These are phyloP conservation scores for Trissolcus brochymenae DNA, from an alignment of 2,888 invertebrate genomes.

Conservation along the genomic window DNA sequence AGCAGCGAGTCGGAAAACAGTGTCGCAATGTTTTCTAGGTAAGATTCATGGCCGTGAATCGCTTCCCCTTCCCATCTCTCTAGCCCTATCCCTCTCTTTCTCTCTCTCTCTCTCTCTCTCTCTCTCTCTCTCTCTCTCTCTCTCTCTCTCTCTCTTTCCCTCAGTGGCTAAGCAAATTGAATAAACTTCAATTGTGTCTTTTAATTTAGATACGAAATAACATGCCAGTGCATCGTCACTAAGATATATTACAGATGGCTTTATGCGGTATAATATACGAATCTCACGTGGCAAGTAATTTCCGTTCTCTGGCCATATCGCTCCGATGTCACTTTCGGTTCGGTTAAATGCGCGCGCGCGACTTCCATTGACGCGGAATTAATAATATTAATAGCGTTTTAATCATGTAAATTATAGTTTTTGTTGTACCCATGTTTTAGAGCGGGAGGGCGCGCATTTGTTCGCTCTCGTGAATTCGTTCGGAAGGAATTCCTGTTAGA, in stretches of 20 bases:
- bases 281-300: conserved; percentile 55
- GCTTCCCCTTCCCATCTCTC: neutral
- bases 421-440: conserved; percentile 1
- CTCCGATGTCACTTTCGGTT: conserved; percentile 33
- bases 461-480: neutral
- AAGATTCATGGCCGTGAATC: conserved; percentile 11
- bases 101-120: no score
- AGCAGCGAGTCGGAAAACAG: conserved; percentile 64
- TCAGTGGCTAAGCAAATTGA: conserved; percentile 7
- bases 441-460: neutral
- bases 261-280: conserved; percentile 41
- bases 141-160: neutral
- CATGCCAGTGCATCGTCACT: conserved; percentile 37
- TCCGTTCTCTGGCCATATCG: conserved; percentile 43
- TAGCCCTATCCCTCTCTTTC: neutral
- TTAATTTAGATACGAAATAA: conserved; percentile 48
- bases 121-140: no score
- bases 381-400: conserved; percentile 39
- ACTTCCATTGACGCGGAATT: conserved; percentile 36
- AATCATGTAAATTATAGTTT: conserved; percentile 27
- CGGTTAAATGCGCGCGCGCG: conserved; percentile 18
- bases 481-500: conserved; percentile 7
- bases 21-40: conserved; percentile 69
- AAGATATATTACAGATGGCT: conserved; percentile 50
- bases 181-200: conserved; percentile 23